Evolutionary conservation across 2,888 invertebrate genomes (phyloP).

Genomic region (Conistra vaccinii): DNA sequence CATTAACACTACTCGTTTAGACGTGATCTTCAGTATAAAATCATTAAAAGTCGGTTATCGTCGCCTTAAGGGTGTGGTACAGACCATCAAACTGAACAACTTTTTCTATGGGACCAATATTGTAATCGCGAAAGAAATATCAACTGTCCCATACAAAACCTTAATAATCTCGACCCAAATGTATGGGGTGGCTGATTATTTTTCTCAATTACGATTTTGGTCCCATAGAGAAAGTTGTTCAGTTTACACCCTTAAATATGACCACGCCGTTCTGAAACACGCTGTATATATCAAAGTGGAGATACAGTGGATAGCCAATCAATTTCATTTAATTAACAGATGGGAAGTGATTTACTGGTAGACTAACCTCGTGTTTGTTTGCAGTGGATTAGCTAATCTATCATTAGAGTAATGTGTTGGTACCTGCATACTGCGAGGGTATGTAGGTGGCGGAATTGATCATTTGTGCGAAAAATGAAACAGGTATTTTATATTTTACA

Average conservation of each 20-base stretch:
- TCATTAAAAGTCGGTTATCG: too few species aligned
- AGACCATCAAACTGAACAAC: not conserved
- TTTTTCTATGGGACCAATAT: not conserved
- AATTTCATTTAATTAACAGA: slow-evolving; percentile 42
- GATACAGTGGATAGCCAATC: slow-evolving; percentile 19
- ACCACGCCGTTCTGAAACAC: too few species aligned
- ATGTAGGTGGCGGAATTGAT: not conserved
- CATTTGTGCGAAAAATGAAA: not conserved
- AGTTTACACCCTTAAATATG: too few species aligned
- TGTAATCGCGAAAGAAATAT: not conserved
- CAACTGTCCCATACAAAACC: not conserved
- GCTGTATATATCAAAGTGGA: not conserved
- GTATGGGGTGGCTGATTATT: too few species aligned
- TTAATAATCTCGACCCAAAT: too few species aligned
- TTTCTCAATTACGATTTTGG: too few species aligned
- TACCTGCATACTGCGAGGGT: not conserved
- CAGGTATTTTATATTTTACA: not conserved
- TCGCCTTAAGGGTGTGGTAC: too few species aligned
- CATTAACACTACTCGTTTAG: too few species aligned
- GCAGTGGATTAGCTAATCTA: slow-evolving; percentile 10
- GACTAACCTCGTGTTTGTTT: slow-evolving; percentile 6
- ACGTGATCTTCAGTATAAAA: too few species aligned
- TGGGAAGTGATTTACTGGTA: slow-evolving; percentile 27
- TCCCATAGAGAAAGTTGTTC: too few species aligned
- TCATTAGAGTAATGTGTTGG: slow-evolving; percentile 20